Evolutionary conservation across 2,113 vertebrate genomes (phyloP).

Genomic region (Illadopsis cleaveri): DNA sequence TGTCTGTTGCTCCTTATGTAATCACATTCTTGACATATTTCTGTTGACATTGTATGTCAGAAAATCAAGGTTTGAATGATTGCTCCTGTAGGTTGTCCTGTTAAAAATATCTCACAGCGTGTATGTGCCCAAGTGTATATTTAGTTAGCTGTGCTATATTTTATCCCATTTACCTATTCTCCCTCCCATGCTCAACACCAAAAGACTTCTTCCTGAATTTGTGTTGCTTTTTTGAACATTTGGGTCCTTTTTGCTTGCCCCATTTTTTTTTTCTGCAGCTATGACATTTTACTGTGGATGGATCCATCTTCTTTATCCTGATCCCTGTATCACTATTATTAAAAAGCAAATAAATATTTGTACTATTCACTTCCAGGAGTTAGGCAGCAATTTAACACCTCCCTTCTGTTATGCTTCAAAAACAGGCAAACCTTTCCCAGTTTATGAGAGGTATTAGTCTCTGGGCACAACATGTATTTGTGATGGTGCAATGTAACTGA

Average conservation of each 20-base stretch:
- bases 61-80: constrained; percentile 56
- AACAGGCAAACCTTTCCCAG: background rate
- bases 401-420: background rate
- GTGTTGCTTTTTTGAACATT: background rate
- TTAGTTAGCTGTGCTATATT: background rate
- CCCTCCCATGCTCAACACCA: background rate
- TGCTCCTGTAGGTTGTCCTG: constrained; percentile 52
- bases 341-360: background rate
- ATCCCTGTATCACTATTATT: background rate
- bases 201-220: background rate
- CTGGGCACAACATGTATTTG: background rate
- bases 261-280: background rate
- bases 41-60: constrained; percentile 47
- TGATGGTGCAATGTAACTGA: background rate
- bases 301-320: background rate
- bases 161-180: constrained; percentile 14
- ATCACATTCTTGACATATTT: constrained; percentile 39
- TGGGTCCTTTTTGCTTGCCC: background rate
- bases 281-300: background rate
- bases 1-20: constrained; percentile 56
- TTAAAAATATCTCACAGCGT: constrained; percentile 40
- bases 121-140: background rate
- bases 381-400: background rate
- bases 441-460: background rate
- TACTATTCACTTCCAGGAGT: background rate